A percentile compares a stretch with the other conserved stretches of the same genome.
These are phyloP conservation scores for Anabas testudineus DNA, from an alignment of 2,797 vertebrate genomes.

Conservation along the genomic window DNA sequence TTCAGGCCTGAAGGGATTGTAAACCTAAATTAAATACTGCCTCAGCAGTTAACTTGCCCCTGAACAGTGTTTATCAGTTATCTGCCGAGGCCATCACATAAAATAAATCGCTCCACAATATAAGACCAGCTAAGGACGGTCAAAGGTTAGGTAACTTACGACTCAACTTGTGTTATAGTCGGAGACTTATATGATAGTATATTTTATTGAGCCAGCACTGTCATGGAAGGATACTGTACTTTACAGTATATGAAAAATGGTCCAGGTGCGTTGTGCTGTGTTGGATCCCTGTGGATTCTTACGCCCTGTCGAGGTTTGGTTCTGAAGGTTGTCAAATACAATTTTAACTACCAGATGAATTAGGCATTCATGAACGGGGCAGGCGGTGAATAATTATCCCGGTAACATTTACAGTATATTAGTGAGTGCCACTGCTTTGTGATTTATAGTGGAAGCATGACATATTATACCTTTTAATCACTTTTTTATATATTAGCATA, in stretches of 20 bases:
- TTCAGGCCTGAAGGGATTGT: constrained; percentile 16
- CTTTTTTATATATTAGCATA: neutral
- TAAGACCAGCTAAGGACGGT: constrained; percentile 3
- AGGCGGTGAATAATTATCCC: constrained; percentile 16
- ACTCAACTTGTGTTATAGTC: neutral
- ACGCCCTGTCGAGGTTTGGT: neutral
- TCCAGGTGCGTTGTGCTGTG: neutral
- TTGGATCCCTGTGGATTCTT: neutral
- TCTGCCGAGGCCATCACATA: constrained; percentile 9
- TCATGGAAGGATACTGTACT: neutral
- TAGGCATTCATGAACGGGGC: constrained; percentile 20
- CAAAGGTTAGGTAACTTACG: constrained; percentile 8
- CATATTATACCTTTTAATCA: neutral
- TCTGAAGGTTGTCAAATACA: constrained; percentile 1
- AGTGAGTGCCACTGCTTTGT: neutral
- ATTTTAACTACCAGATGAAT: constrained; percentile 21
- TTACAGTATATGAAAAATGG: constrained; percentile 2
- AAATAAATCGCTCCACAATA: constrained; percentile 27
- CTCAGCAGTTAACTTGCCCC: constrained; percentile 17
- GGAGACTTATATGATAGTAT: neutral
- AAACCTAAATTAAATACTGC: constrained; percentile 27
- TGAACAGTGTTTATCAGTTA: constrained; percentile 20
- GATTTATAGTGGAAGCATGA: neutral
- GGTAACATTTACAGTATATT: constrained; percentile 12
- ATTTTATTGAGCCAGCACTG: constrained; percentile 9